Evolutionary conservation across 2,797 vertebrate genomes (phyloP).

Genomic region (Manis pentadactyla): DNA sequence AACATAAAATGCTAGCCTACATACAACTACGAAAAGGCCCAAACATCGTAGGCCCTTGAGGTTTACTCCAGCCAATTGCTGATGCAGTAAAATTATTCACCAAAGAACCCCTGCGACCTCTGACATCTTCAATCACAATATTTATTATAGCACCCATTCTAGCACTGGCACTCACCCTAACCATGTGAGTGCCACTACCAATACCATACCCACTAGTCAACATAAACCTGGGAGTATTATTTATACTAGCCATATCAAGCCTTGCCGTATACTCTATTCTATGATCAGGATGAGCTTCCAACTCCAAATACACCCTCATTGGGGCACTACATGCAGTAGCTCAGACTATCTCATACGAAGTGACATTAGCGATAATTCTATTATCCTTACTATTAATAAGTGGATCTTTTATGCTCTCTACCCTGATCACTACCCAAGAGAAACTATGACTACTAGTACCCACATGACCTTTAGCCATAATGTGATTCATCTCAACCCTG

Average conservation of each 20-base stretch:
- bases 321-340: neutral
- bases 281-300: neutral
- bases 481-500: no score
- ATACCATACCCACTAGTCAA: fast-evolving
- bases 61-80: fast-evolving
- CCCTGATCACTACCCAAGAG: no score
- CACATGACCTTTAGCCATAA: no score
- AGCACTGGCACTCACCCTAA: fast-evolving
- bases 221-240: neutral
- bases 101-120: fast-evolving
- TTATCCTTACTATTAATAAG: no score
- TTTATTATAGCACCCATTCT: fast-evolving
- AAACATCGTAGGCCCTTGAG: neutral
- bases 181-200: fast-evolving
- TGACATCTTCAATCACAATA: fast-evolving
- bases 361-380: no score
- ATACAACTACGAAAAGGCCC: slow-evolving; percentile 80
- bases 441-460: no score
- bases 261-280: fast-evolving
- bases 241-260: neutral
- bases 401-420: no score
- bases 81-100: fast-evolving
- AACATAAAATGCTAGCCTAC: slow-evolving; percentile 73
- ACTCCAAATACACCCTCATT: neutral
- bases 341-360: no score